Percentiles rank a stretch among this genome's conserved stretches.
Evolutionary conservation across 2,888 invertebrate genomes (phyloP).

Genomic region (Biston betularia): DNA sequence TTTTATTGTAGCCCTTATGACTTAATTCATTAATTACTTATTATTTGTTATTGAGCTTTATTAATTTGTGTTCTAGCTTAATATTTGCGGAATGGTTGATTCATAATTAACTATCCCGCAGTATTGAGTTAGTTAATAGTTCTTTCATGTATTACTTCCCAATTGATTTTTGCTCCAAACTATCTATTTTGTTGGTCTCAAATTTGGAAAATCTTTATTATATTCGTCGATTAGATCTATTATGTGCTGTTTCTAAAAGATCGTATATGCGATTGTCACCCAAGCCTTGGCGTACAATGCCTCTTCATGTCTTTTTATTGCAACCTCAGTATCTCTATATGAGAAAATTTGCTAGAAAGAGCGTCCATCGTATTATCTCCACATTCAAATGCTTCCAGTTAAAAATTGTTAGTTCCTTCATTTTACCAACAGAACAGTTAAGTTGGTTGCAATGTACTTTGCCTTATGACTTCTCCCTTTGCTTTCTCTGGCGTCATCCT

Average conservation of each 20-base stretch:
- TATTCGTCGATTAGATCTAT: not conserved
- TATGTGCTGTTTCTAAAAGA: not conserved
- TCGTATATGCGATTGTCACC: too few species aligned
- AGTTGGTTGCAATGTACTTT: not conserved
- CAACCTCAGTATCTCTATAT: not conserved
- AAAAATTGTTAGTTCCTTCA: not conserved
- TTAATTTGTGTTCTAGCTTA: too few species aligned
- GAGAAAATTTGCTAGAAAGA: not conserved
- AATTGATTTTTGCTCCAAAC: not conserved
- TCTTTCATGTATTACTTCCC: not conserved
- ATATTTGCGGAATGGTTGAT: not conserved
- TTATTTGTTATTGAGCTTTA: too few species aligned
- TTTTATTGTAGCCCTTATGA: too few species aligned
- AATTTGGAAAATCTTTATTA: not conserved
- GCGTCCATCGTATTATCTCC: not conserved
- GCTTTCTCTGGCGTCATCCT: conserved; percentile 53
- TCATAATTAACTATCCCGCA: too few species aligned
- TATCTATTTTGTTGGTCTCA: not conserved
- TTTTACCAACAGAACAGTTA: not conserved
- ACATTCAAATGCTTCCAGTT: not conserved
- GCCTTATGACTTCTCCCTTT: conserved; percentile 14
- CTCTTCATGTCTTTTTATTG: not conserved
- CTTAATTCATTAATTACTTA: too few species aligned
- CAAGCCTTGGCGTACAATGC: too few species aligned
- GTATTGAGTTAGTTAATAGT: too few species aligned